phyloP scores from a whole-genome alignment of 2,888 invertebrate species.

The Dyspetes luteomarginatus region DNA sequence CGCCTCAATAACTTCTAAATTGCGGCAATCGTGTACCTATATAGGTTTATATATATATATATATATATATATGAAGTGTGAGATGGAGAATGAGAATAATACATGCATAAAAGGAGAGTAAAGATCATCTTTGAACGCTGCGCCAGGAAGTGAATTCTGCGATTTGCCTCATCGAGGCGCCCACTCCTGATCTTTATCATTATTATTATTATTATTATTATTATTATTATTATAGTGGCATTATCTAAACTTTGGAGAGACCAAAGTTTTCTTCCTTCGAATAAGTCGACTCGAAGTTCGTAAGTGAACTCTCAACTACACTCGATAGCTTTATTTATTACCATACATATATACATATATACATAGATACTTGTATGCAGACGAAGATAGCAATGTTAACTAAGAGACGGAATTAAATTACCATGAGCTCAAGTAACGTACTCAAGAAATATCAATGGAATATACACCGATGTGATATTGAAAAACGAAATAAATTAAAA shows the following conservation, averaged over 20 bases:
- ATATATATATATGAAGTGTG: background rate
- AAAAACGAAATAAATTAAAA: background rate
- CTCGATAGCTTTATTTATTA: background rate
- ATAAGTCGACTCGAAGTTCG: background rate
- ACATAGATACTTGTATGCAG: background rate
- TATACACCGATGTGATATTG: background rate
- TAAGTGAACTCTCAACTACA: background rate
- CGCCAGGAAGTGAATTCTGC: background rate
- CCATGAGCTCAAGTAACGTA: background rate
- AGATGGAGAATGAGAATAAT: background rate
- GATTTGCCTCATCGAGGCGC: background rate
- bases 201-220: background rate
- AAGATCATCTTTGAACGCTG: background rate
- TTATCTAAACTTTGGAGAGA: background rate
- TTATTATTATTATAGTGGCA: background rate
- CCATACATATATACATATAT: background rate
- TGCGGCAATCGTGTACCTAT: slow-evolving; percentile 39
- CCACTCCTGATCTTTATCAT: background rate
- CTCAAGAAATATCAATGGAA: background rate
- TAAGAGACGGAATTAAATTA: background rate
- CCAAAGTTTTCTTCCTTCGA: background rate
- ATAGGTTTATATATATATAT: background rate
- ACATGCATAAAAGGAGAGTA: background rate
- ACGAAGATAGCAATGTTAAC: background rate
- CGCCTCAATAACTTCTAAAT: slow-evolving; percentile 64